Base-by-base conservation (phyloP, 2,888 invertebrate species). In the Eurytoma adleriae region DNA sequence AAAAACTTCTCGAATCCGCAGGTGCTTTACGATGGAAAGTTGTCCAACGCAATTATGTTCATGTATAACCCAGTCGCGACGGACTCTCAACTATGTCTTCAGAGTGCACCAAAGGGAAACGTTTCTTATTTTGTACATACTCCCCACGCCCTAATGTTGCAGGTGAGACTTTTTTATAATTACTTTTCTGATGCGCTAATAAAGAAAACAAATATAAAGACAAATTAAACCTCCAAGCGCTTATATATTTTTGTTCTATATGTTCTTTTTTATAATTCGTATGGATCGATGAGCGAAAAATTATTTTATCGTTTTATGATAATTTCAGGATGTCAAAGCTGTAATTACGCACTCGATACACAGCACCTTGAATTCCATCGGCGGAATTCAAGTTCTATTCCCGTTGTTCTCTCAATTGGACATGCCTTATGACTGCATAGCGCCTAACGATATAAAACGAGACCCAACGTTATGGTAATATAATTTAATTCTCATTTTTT, bases 41-140 rank as follows among this genome's bases (percentile, higher is more conserved):
- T 99, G 90, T 98, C 99, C 83, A 96, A 95, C 88, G 97, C 97
- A 85, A 97, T 99, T 91, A 98, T 99, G 89, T 99, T 99, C 93
- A 98, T 99, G 97, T 99, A 99, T 94, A 99, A 99, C 92, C 99
- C 99, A 83, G 99, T 99, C 88, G 99, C 99, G 83, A 99, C 99
- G 84, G 99, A 99, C 92, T 97, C 98, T 84, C 99, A 99, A 92
- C 94, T 99, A 83, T 99, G 99, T 92, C 94, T 99, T 85, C 99
- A 99, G 92, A 98, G 98, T 69, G 98, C 99, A 85, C 99, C 99
- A 78, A 99, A 99, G 92, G 98, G 98, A 90, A 99, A 98, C 92
- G 94, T 96, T 87, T 97, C 98, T 84, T 98, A 97, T 93, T 99
- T 99, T 93, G 98, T 99, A 89, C 99, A 99, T 93, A 98, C 98